phyloP scores from a whole-genome alignment of 2,113 vertebrate species.

The Prinia subflava region DNA sequence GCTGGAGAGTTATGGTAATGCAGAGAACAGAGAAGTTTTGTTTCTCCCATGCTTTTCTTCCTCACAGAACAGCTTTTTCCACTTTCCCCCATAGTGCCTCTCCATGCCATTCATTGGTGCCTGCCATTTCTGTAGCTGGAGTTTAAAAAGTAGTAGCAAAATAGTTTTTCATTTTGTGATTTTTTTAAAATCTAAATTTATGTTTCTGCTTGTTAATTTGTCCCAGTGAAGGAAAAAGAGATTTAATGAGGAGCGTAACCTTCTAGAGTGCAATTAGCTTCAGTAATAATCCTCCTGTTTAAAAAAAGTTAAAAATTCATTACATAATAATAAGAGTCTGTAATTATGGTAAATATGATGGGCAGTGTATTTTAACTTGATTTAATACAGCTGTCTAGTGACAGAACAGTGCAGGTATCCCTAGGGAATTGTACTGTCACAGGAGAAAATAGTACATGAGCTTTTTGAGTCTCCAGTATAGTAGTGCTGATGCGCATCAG shows the following conservation, averaged over 20 bases:
- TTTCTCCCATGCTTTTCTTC: accelerated
- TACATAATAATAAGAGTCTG: neutral
- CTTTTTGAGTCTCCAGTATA: neutral
- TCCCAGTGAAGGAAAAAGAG: neutral
- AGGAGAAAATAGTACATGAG: neutral
- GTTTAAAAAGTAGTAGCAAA: neutral
- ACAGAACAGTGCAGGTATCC: neutral
- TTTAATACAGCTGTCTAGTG: neutral
- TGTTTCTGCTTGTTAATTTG: neutral
- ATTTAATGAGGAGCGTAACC: neutral
- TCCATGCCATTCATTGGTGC: accelerated
- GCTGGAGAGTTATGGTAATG: neutral
- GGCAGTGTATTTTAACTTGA: neutral
- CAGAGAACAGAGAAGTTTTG: neutral
- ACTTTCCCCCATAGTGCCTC: neutral
- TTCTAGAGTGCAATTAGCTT: neutral
- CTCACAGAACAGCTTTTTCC: neutral
- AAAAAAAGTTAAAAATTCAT: neutral
- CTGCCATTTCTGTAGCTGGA: neutral
- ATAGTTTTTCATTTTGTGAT: neutral
- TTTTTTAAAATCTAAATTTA: neutral
- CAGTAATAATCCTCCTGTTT: neutral
- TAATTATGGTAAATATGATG: neutral
- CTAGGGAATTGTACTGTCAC: neutral
- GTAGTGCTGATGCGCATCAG: neutral